Conservation (phyloP, 2,113 vertebrate genomes). For the Varanus komodoensis region DNA sequence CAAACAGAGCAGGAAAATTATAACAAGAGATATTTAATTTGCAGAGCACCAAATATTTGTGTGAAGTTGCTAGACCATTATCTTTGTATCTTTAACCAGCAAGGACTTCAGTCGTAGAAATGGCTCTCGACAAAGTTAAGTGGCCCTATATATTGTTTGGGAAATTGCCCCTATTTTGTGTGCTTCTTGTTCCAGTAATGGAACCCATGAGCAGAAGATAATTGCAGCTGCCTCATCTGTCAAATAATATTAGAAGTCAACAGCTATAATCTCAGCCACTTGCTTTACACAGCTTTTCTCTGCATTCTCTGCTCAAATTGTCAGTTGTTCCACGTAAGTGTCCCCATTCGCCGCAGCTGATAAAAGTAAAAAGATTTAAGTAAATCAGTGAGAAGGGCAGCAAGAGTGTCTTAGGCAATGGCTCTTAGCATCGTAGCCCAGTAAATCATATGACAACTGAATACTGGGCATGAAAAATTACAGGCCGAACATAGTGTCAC, state of each 20-base stretch:
- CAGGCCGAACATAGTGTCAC: constrained; percentile 57
- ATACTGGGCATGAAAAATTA: constrained; percentile 74
- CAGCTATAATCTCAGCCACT: constrained; percentile 87
- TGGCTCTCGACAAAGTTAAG: constrained; percentile 94
- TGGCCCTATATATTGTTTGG: constrained; percentile 91
- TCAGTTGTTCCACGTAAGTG: constrained; percentile 85
- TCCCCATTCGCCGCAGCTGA: constrained; percentile 80
- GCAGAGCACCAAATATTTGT: constrained; percentile 67
- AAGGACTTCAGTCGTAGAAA: constrained; percentile 84
- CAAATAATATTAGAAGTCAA: constrained; percentile 95
- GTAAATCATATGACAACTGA: constrained; percentile 72
- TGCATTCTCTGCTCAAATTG: constrained; percentile 83
- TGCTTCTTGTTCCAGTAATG: constrained; percentile 91
- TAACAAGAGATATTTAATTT: constrained; percentile 73
- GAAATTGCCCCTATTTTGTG: constrained; percentile 93
- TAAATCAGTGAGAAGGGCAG: constrained; percentile 77
- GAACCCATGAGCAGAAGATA: constrained; percentile 90
- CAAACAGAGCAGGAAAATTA: constrained; percentile 73
- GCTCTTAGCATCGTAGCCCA: constrained; percentile 50
- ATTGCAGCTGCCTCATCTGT: constrained; percentile 91
- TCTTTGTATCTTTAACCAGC: constrained; percentile 77
- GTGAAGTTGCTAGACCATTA: constrained; percentile 73
- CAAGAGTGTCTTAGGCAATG: constrained; percentile 57
- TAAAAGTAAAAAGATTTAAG: constrained; percentile 82
- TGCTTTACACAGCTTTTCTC: constrained; percentile 82